Evolutionary conservation across 2,797 vertebrate species (phyloP).

Genomic region (Hapalemur alaotrensis): DNA sequence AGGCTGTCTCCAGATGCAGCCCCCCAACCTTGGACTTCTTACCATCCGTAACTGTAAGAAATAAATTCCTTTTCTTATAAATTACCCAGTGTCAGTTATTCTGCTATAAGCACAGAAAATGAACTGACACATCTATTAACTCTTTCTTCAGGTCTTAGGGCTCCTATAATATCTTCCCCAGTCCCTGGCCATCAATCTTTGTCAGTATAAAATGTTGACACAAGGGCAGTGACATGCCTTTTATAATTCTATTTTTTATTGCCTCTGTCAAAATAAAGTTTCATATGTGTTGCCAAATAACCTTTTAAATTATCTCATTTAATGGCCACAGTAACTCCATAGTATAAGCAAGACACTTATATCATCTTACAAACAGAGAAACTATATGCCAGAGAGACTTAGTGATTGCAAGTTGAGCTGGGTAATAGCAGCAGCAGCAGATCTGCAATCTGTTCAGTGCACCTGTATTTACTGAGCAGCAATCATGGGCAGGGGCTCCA

Average conservation of each 20-base stretch:
- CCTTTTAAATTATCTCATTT: not conserved
- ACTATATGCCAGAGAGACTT: not conserved
- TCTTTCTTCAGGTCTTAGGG: not conserved
- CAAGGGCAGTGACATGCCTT: not conserved
- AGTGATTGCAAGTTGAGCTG: not conserved
- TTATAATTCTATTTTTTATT: not conserved
- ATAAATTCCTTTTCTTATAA: not conserved
- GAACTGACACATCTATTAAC: not conserved
- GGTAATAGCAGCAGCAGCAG: not conserved
- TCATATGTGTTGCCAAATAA: constrained; percentile 1
- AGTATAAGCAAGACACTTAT: not conserved
- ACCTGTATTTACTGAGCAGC: not conserved
- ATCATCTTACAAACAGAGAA: not conserved
- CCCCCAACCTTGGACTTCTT: not conserved
- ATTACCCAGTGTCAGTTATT: not conserved
- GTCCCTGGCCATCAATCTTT: not conserved
- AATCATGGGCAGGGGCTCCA: not conserved
- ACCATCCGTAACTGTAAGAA: not conserved
- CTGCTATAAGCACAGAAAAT: not conserved
- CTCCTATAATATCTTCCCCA: not conserved
- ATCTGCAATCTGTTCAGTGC: not conserved
- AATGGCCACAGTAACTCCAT: not conserved
- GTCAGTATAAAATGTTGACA: not conserved
- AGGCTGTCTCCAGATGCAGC: not conserved
- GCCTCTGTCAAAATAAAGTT: not conserved